phyloP scores from a whole-genome alignment of 2,888 invertebrate species.

The Aporophyla lueneburgensis region DNA sequence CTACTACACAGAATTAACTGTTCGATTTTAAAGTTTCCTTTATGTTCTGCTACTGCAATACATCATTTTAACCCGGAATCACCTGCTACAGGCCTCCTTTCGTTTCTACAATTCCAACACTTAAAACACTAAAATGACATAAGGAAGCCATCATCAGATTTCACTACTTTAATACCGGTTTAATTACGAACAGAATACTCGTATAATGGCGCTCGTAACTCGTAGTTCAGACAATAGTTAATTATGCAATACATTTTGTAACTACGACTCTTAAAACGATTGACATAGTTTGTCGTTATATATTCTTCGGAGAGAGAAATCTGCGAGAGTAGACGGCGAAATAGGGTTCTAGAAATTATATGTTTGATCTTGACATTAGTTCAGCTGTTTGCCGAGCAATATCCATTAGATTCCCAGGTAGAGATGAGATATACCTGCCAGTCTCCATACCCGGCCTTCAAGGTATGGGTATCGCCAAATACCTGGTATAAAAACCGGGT shows the following conservation, averaged over 20 bases:
- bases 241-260: conserved; percentile 53
- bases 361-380: neutral
- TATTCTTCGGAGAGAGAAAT: conserved; percentile 46
- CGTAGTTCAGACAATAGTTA: conserved; percentile 51
- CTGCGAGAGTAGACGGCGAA: conserved; percentile 24
- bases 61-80: neutral
- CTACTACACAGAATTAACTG: no score
- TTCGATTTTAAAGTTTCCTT: neutral
- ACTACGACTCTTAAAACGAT: conserved; percentile 32
- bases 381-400: neutral
- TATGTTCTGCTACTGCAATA: neutral
- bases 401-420: neutral
- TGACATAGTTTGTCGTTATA: conserved; percentile 52
- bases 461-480: no score
- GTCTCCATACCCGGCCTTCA: no score
- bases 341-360: conserved; percentile 13
- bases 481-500: no score
- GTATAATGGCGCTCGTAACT: conserved; percentile 34
- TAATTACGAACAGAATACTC: conserved; percentile 34
- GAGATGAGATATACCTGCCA: no score
- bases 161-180: conserved; percentile 54
- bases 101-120: neutral
- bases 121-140: conserved; percentile 32
- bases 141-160: conserved; percentile 46
- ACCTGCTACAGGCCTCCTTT: neutral